Evolutionary conservation across 1,140 invertebrate genomes (phyloP), one percentile per base, ranked within the genome.

Genomic region (Aphidius ervi): DNA sequence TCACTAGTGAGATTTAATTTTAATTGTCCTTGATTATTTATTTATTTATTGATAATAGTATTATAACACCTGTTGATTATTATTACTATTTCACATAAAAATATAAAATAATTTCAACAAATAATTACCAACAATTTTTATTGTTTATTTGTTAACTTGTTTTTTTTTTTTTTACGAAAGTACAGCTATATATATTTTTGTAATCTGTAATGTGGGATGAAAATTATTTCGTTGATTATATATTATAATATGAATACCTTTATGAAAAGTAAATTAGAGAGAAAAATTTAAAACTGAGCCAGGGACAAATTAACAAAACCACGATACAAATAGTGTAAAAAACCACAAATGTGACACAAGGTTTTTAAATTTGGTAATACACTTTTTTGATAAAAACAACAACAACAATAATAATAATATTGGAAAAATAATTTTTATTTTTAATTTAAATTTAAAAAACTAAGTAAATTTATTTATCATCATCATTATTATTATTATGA

Each of bases 1-100:
- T 56, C 64, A 50, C 47, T 58, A 41, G 52, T 48, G 1, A 46
- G 61, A 64, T 64, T 42, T 49, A 48, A 20, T 16, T 10, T 23
- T 43, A 41, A n/a, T 20, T 52, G 43, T 50, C 52, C 52, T 54
- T 54, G 39, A 37, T 39, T 6, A n/a, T 47, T 16, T 43, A 46
- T 59, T 23, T 46, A 45, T 16, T 16, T 16, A 16, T 16, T 16
- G 16, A 16, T 16, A 16, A 16, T 16, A 16, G 16, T 16, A 16
- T 16, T 16, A 16, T 16, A 16, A 16, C 1, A 16, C 16, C 16
- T 16, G 16, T 16, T 16, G 16, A 16, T 16, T 16, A 16, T 16
- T 16, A 16, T 16, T 16, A n/a, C n/a, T n/a, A 16, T 16, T 16
- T 16, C 16, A 16, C 16, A 16, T 16, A 16, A 16, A 16, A 16